Evolutionary conservation across 2,888 invertebrate genomes (phyloP).

Genomic region (Linnaemya vulpina): DNA sequence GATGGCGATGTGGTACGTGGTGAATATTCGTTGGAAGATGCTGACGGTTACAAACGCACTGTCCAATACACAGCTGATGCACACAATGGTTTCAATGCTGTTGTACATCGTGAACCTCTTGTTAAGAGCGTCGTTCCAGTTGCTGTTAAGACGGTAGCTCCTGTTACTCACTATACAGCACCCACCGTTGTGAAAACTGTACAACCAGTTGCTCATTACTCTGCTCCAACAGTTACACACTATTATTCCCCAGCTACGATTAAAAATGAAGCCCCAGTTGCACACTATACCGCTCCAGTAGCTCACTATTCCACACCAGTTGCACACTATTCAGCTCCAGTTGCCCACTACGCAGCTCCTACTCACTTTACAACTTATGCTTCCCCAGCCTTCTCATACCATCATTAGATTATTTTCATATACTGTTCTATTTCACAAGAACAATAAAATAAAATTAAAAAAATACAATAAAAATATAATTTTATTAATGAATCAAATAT

Average conservation of each 20-base stretch:
- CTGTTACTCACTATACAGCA: slow-evolving; percentile 65
- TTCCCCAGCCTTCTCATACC: slow-evolving; percentile 75
- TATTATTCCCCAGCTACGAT: too few relatives aligned
- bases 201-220: slow-evolving; percentile 75
- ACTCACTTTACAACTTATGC: slow-evolving; percentile 55
- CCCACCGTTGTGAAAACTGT: slow-evolving; percentile 72
- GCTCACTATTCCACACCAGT: slow-evolving; percentile 62
- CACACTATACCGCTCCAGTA: slow-evolving; percentile 68
- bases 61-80: slow-evolving; percentile 75
- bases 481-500: too few relatives aligned
- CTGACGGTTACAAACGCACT: slow-evolving; percentile 80
- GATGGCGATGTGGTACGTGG: slow-evolving; percentile 81
- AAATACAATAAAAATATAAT: too few relatives aligned
- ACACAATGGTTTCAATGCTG: slow-evolving; percentile 76
- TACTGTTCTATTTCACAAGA: neutral
- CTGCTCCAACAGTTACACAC: slow-evolving; percentile 74
- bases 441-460: slow-evolving; percentile 51
- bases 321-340: slow-evolving; percentile 61
- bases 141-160: slow-evolving; percentile 72
- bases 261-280: slow-evolving; percentile 65
- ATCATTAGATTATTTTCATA: slow-evolving; percentile 73
- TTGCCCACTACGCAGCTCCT: slow-evolving; percentile 66
- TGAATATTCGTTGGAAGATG: slow-evolving; percentile 80
- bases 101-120: slow-evolving; percentile 76
- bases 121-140: slow-evolving; percentile 72